Evolutionary conservation across 2,888 invertebrate species (phyloP).

Genomic region (Dryobota labecula): DNA sequence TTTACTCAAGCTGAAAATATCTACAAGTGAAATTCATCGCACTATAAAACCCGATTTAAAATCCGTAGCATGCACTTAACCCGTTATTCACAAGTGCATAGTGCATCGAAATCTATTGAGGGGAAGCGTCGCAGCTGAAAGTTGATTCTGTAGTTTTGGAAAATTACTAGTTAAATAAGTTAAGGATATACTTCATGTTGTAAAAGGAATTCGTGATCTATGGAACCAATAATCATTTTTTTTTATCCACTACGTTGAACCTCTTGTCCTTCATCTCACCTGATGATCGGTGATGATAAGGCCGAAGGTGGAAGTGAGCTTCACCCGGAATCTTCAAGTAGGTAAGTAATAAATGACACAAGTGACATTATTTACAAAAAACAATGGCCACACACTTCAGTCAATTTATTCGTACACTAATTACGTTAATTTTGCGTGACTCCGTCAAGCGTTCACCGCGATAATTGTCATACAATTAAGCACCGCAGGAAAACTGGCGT

Average conservation of each 20-base stretch:
- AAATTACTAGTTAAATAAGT: background rate
- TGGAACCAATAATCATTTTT: too few species aligned
- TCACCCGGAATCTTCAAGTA: too few species aligned
- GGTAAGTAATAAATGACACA: background rate
- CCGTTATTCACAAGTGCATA: constrained; percentile 65
- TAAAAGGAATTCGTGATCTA: background rate
- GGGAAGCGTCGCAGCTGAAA: constrained; percentile 19
- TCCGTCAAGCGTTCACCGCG: constrained; percentile 13
- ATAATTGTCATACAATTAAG: constrained; percentile 49
- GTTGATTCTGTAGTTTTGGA: constrained; percentile 3
- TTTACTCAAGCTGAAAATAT: constrained; percentile 49
- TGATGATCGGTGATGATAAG: too few species aligned
- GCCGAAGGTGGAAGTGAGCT: too few species aligned
- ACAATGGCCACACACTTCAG: constrained; percentile 10
- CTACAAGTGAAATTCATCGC: constrained; percentile 46
- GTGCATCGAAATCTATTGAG: constrained; percentile 63
- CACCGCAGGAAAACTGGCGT: constrained; percentile 12
- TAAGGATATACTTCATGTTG: background rate
- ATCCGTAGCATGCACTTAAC: constrained; percentile 65
- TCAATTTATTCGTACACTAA: constrained; percentile 28
- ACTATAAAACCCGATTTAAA: constrained; percentile 53
- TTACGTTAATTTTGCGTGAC: constrained; percentile 42
- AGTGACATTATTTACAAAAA: background rate
- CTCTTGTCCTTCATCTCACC: too few species aligned
- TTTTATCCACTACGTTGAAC: too few species aligned